Evolutionary conservation across 2,888 invertebrate genomes (phyloP).

Genomic region (Platerodrilus igneus): DNA sequence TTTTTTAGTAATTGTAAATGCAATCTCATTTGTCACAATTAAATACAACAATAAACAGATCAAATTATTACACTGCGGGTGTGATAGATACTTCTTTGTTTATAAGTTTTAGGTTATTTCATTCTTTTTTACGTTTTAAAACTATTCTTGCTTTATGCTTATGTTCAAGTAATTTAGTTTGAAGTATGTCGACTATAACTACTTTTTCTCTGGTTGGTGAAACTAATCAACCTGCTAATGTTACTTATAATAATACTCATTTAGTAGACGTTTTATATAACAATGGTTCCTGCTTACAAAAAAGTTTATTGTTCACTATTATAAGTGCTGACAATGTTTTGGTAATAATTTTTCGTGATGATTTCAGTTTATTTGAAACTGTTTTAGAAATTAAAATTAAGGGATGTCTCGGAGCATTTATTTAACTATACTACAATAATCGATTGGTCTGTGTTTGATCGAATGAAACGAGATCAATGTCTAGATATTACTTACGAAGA

Average conservation of each 20-base stretch:
- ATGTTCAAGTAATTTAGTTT: too few species aligned
- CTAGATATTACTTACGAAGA: constrained; percentile 44
- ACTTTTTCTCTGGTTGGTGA: too few species aligned
- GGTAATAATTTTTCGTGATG: constrained; percentile 8
- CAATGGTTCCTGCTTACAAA: constrained; percentile 12
- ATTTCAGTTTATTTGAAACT: constrained; percentile 1
- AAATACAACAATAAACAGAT: too few species aligned
- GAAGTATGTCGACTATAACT: too few species aligned
- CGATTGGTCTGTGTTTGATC: constrained; percentile 37
- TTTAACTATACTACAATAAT: constrained; percentile 42
- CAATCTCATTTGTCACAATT: too few species aligned
- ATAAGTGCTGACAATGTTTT: constrained; percentile 12
- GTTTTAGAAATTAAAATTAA: constrained; percentile 38
- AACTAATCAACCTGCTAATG: constrained; percentile 8
- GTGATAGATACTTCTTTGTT: too few species aligned
- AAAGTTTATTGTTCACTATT: constrained; percentile 17
- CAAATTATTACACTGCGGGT: too few species aligned
- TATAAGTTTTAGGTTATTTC: too few species aligned
- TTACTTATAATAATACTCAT: constrained; percentile 21
- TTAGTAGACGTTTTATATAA: constrained; percentile 18
- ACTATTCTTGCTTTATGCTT: too few species aligned
- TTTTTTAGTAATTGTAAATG: too few species aligned
- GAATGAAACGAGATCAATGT: constrained; percentile 39
- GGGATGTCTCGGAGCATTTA: constrained; percentile 36
- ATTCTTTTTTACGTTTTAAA: too few species aligned